phyloP scores from a whole-genome alignment of 1,140 invertebrate genomes.

The Nymphalis io region DNA sequence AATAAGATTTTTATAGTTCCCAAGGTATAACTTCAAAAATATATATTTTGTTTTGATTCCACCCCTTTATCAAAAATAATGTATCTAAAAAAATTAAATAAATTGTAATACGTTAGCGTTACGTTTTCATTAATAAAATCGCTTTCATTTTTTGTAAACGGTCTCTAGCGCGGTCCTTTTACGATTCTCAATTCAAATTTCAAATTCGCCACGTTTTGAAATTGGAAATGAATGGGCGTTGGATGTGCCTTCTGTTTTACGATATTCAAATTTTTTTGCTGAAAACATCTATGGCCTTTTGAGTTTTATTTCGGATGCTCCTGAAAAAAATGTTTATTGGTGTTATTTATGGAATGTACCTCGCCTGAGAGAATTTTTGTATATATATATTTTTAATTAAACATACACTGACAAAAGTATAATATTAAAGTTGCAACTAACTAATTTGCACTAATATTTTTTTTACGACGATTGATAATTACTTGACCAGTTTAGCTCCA shows the following conservation, averaged over 20 bases:
- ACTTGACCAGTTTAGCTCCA: too few species aligned
- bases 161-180: slow-evolving; percentile 47
- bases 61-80: too few species aligned
- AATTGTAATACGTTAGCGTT: too few species aligned
- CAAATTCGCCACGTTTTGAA: slow-evolving; percentile 53
- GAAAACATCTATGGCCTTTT: slow-evolving; percentile 22
- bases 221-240: slow-evolving; percentile 55
- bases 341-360: background rate
- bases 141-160: slow-evolving; percentile 9
- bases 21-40: too few species aligned
- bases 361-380: background rate
- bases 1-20: too few species aligned
- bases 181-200: slow-evolving; percentile 61
- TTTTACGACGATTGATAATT: too few species aligned
- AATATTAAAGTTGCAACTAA: too few species aligned
- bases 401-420: background rate
- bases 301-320: slow-evolving; percentile 20
- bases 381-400: background rate
- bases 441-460: too few species aligned
- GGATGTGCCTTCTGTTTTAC: slow-evolving; percentile 54
- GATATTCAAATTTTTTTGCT: slow-evolving; percentile 26
- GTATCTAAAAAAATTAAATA: too few species aligned
- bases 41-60: too few species aligned
- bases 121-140: background rate
- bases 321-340: slow-evolving; percentile 6